These are phyloP conservation scores for Mythimna lalbum DNA, from an alignment of 2,888 invertebrate species.

Conservation along the genomic window DNA sequence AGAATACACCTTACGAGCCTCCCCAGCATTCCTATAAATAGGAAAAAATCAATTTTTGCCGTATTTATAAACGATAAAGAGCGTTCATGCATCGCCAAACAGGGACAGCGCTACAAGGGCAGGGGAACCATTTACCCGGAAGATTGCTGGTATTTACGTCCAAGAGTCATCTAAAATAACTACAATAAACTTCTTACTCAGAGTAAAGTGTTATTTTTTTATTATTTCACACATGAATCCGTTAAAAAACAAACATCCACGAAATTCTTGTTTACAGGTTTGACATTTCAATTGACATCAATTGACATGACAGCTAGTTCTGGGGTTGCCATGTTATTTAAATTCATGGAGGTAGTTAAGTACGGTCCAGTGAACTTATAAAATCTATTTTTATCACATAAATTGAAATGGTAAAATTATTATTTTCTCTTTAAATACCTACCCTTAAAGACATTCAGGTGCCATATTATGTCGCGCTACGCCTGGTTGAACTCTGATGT, in stretches of 20 bases:
- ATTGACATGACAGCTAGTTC: conserved; percentile 29
- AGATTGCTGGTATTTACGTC: conserved; percentile 89
- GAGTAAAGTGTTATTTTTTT: conserved; percentile 58
- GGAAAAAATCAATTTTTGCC: conserved; percentile 86
- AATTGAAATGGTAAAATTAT: too few relatives aligned
- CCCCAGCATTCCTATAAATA: conserved; percentile 91
- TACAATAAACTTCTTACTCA: conserved; percentile 67
- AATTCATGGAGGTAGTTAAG: not conserved
- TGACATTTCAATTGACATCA: conserved; percentile 47
- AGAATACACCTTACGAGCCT: conserved; percentile 88
- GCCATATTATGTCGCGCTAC: not conserved
- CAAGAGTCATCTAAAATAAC: conserved; percentile 86
- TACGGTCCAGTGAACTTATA: conserved; percentile 4
- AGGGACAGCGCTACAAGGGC: conserved; percentile 76
- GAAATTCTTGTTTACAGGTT: conserved; percentile 70
- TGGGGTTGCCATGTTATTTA: conserved; percentile 43
- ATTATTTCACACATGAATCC: conserved; percentile 71
- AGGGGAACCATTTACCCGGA: conserved; percentile 86
- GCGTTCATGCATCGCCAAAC: conserved; percentile 83
- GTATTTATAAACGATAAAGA: conserved; percentile 79
- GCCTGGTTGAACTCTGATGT: not conserved
- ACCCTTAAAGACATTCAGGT: not conserved
- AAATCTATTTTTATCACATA: conserved; percentile 18
- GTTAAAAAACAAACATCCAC: conserved; percentile 70
- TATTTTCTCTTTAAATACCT: not conserved